Evolutionary conservation across 2,888 invertebrate species (phyloP).

Genomic region (Mechanitis mazaeus): DNA sequence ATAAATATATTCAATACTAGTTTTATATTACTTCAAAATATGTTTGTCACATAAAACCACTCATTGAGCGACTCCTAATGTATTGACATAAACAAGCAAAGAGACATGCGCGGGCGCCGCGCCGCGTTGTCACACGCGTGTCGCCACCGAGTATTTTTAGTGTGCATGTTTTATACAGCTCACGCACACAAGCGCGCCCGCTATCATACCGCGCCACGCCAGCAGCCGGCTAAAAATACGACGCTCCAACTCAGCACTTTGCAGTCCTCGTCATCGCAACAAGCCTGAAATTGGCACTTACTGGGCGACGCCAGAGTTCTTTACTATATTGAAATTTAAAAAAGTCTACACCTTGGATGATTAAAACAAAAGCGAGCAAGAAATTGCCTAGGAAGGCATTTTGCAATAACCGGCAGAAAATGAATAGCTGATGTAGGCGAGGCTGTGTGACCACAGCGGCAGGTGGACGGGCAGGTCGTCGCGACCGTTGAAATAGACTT

Average conservation of each 20-base stretch:
- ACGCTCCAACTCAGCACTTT: slow-evolving; percentile 13
- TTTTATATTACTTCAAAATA: background rate
- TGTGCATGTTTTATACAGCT: slow-evolving; percentile 11
- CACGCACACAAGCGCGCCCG: slow-evolving; percentile 8
- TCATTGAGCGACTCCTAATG: slow-evolving; percentile 6
- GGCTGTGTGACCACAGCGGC: slow-evolving; percentile 5
- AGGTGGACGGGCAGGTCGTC: slow-evolving; percentile 11
- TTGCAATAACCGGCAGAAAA: background rate
- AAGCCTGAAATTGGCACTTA: slow-evolving; percentile 26
- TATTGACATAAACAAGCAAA: slow-evolving; percentile 9
- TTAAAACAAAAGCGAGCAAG: too few species aligned
- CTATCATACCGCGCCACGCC: slow-evolving; percentile 2
- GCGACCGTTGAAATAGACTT: slow-evolving; percentile 10
- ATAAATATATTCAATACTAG: background rate
- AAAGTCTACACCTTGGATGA: too few species aligned
- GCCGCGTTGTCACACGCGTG: slow-evolving; percentile 13
- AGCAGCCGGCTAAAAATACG: slow-evolving; percentile 16
- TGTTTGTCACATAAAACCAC: slow-evolving; percentile 6
- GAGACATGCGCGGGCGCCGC: slow-evolving; percentile 3
- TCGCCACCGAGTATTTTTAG: slow-evolving; percentile 19
- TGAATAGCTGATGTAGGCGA: background rate
- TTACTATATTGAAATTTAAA: background rate
- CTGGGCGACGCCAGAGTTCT: slow-evolving; percentile 9
- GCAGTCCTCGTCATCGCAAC: slow-evolving; percentile 11
- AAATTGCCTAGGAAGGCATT: too few species aligned